Conservation (phyloP, 1,140 invertebrate genomes). For the Leucophenga varia region DNA sequence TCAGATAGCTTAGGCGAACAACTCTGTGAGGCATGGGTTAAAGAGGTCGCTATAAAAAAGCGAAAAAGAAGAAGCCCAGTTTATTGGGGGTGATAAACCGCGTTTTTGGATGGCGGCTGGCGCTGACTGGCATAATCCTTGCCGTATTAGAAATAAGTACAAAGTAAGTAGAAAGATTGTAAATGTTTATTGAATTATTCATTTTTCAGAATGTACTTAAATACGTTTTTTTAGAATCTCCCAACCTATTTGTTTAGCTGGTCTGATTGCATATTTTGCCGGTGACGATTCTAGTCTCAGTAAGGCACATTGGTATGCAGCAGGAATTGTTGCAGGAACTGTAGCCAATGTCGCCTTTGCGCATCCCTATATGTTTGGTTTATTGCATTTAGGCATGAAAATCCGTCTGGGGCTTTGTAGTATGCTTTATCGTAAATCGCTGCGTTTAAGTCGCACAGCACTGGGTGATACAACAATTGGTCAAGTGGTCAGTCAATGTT, state of each 20-base stretch:
- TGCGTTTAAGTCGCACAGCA: slow-evolving; percentile 64
- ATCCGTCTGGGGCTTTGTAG: slow-evolving; percentile 65
- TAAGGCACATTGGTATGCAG: slow-evolving; percentile 69
- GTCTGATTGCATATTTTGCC: slow-evolving; percentile 7
- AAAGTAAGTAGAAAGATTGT: slow-evolving; percentile 16
- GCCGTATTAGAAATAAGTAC: slow-evolving; percentile 28
- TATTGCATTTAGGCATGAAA: slow-evolving; percentile 76
- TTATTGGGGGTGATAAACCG: slow-evolving; percentile 35
- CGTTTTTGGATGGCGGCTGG: slow-evolving; percentile 47
- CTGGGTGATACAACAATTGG: slow-evolving; percentile 75
- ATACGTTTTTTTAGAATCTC: slow-evolving; percentile 22
- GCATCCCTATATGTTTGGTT: slow-evolving; percentile 78
- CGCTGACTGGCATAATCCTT: slow-evolving; percentile 24
- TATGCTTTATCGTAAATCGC: slow-evolving; percentile 59
- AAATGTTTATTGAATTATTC: background rate
- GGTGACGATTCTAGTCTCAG: slow-evolving; percentile 37
- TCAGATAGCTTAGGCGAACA: slow-evolving; percentile 39
- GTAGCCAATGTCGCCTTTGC: slow-evolving; percentile 70
- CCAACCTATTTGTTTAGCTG: slow-evolving; percentile 17
- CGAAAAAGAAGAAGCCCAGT: slow-evolving; percentile 45
- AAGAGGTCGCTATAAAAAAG: slow-evolving; percentile 36
- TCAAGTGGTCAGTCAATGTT: slow-evolving; percentile 82
- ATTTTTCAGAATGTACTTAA: too few relatives aligned
- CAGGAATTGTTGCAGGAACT: slow-evolving; percentile 68
- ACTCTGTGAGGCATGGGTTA: slow-evolving; percentile 44